A percentile compares a stretch with the other conserved stretches of the same genome.
These are phyloP conservation scores for Girardia tigrina DNA, from an alignment of 2,888 invertebrate genomes.

Conservation along the genomic window DNA sequence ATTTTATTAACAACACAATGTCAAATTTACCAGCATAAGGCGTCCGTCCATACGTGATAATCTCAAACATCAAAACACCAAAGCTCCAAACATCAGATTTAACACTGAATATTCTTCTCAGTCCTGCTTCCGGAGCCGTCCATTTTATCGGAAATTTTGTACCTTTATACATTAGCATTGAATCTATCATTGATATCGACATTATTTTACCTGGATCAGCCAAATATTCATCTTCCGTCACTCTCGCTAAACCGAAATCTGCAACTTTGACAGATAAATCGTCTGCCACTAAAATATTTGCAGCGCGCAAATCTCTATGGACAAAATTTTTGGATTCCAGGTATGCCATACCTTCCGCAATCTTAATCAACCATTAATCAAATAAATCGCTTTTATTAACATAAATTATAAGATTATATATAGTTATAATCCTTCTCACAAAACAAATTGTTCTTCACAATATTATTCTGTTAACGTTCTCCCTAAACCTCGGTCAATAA, in stretches of 20 bases:
- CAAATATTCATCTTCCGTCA: conserved; percentile 6
- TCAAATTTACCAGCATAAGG: conserved; percentile 73
- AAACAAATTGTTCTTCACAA: too few relatives aligned
- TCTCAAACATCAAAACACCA: conserved; percentile 84
- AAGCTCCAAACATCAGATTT: conserved; percentile 99
- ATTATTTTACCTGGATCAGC: not conserved
- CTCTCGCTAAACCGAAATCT: conserved; percentile 47
- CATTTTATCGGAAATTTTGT: conserved; percentile 93
- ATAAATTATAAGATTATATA: too few relatives aligned
- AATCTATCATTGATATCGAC: not conserved
- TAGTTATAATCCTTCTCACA: too few relatives aligned
- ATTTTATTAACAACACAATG: too few relatives aligned
- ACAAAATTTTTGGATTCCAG: conserved; percentile 46
- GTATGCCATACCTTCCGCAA: conserved; percentile 49
- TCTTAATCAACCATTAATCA: too few relatives aligned
- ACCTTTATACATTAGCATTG: too few relatives aligned
- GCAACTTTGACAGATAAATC: conserved; percentile 48
- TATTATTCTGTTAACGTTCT: too few relatives aligned
- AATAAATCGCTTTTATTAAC: too few relatives aligned
- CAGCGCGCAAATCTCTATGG: conserved; percentile 49
- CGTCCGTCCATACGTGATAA: conserved; percentile 86
- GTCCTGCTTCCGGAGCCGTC: conserved; percentile 90
- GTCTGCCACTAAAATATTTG: conserved; percentile 48
- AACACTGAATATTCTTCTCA: conserved; percentile 83
- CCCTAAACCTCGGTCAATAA: too few relatives aligned